Conservation (phyloP, 2,888 invertebrate genomes). For the Stenurella melanura region DNA sequence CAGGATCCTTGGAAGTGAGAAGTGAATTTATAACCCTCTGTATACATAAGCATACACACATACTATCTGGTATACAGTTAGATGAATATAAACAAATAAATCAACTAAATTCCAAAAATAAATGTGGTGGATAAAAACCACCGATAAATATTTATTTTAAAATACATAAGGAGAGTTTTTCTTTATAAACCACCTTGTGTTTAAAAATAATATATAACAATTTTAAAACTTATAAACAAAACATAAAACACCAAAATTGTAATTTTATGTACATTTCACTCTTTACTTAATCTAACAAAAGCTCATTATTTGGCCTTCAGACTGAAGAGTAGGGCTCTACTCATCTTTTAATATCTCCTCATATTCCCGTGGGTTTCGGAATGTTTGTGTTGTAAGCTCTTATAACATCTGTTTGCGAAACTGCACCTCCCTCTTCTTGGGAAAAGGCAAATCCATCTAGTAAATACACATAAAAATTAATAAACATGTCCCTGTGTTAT, state of each 20-base stretch:
- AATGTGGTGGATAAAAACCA: not conserved
- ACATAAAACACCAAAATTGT: not conserved
- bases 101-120: not conserved
- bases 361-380: constrained; percentile 83
- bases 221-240: not conserved
- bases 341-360: constrained; percentile 42
- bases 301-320: constrained; percentile 23
- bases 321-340: not conserved
- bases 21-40: too few species aligned
- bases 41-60: too few species aligned
- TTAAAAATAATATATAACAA: not conserved
- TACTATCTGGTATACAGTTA: too few species aligned
- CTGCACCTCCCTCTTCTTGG: constrained; percentile 98
- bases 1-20: too few species aligned
- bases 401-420: constrained; percentile 95
- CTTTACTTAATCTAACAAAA: constrained; percentile 35
- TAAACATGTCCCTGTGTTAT: not conserved
- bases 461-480: constrained; percentile 12
- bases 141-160: not conserved
- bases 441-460: constrained; percentile 99
- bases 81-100: not conserved
- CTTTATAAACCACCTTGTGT: not conserved
- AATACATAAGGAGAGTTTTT: not conserved
- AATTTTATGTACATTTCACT: constrained; percentile 33
- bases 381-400: constrained; percentile 96